These are phyloP conservation scores for Escarpia spicata DNA, from an alignment of 2,888 invertebrate genomes.

Conservation along the genomic window DNA sequence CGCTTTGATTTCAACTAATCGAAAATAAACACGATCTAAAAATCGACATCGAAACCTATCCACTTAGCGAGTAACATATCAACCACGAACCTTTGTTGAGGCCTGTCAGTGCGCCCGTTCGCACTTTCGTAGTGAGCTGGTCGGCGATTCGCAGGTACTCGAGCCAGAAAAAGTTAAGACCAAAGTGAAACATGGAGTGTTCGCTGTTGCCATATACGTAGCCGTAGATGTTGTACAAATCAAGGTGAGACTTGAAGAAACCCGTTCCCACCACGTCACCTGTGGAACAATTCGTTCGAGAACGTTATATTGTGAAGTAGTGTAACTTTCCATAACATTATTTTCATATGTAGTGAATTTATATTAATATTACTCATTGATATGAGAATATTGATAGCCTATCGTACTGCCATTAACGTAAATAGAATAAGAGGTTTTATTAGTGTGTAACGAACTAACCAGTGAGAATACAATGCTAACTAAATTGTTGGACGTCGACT, in stretches of 20 bases:
- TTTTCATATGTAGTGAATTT: neutral
- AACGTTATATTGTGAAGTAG: neutral
- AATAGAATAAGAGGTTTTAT: neutral
- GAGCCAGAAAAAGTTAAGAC: slow-evolving; percentile 18
- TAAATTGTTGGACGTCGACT: no score
- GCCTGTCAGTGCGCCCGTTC: neutral
- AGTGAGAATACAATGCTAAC: no score
- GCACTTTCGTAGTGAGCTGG: slow-evolving; percentile 18
- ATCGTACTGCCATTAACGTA: neutral
- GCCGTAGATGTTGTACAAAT: slow-evolving; percentile 21
- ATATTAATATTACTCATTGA: neutral
- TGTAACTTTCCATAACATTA: neutral
- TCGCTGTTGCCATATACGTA: neutral
- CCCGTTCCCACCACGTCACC: slow-evolving; percentile 22
- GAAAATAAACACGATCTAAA: neutral
- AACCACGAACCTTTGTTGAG: slow-evolving; percentile 23
- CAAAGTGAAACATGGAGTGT: slow-evolving; percentile 23
- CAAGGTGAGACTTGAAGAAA: slow-evolving; percentile 14
- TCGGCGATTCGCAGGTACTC: slow-evolving; percentile 13
- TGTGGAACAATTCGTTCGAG: neutral
- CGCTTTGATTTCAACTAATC: no score
- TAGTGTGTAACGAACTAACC: no score
- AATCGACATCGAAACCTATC: neutral
- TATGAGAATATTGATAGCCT: neutral
- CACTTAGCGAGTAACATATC: slow-evolving; percentile 14